These are phyloP conservation scores for Leptopilina syphax DNA, from an alignment of 2,888 invertebrate species.

Conservation along the genomic window DNA sequence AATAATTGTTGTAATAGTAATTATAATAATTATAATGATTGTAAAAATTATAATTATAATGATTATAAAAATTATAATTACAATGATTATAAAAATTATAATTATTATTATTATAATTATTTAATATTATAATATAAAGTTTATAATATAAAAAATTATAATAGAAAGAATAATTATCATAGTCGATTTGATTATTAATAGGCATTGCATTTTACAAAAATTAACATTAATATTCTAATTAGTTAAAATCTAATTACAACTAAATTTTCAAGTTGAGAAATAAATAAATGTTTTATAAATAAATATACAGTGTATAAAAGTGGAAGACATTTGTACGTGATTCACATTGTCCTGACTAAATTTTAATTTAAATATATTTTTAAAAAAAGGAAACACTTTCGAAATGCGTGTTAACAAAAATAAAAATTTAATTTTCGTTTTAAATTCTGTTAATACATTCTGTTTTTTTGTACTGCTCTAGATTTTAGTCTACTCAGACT, in stretches of 20 bases:
- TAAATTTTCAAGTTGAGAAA: neutral
- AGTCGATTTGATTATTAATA: too few relatives aligned
- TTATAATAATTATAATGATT: too few relatives aligned
- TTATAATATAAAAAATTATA: neutral
- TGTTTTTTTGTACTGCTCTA: neutral
- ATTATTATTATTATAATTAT: too few relatives aligned
- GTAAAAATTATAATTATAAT: too few relatives aligned
- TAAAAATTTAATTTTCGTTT: neutral
- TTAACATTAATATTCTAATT: neutral
- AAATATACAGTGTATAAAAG: neutral
- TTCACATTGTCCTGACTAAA: neutral
- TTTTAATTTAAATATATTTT: neutral
- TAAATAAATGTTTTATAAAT: slow-evolving; percentile 2
- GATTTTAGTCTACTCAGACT: neutral
- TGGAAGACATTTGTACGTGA: slow-evolving; percentile 37
- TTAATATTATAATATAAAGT: too few relatives aligned
- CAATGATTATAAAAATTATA: too few relatives aligned
- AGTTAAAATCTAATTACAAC: neutral
- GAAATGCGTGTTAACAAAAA: neutral
- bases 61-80: too few relatives aligned
- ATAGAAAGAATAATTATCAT: neutral
- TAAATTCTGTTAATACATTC: neutral
- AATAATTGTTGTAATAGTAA: too few relatives aligned
- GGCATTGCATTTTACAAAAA: neutral
- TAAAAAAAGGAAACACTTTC: neutral